These are phyloP conservation scores for Zoanthus solanderi DNA, from an alignment of 92 coral and sea anemone species.

Conservation along the genomic window DNA sequence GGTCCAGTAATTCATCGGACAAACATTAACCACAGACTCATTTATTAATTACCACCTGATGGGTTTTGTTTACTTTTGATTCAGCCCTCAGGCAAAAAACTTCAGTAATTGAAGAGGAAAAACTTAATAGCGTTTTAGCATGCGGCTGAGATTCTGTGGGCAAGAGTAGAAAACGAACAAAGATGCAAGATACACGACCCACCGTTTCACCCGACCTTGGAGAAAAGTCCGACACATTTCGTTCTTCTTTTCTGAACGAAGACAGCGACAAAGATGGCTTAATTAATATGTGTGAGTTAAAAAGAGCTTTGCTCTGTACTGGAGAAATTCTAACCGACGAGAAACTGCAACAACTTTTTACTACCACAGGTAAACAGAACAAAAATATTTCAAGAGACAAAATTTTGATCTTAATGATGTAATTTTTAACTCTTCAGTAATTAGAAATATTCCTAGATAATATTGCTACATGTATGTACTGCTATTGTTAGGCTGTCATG, in stretches of 20 bases:
- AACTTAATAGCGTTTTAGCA: not conserved
- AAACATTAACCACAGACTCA: not conserved
- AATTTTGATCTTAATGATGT: not conserved
- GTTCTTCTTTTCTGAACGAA: not conserved
- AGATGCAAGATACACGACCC: not conserved
- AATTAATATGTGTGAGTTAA: conserved; percentile 18
- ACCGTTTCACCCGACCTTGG: conserved; percentile 14
- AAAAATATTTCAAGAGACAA: not conserved
- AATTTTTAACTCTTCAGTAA: not conserved
- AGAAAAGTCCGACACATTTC: conserved; percentile 9
- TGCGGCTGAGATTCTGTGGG: not conserved
- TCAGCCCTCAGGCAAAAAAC: not conserved
- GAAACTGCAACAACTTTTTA: conserved; percentile 61
- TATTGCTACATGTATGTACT: not conserved
- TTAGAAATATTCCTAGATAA: not conserved
- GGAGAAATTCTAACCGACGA: conserved; percentile 69
- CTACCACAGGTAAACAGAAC: conserved; percentile 63
- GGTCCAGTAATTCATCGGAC: not conserved
- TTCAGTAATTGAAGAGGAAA: not conserved
- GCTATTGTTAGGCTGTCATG: not conserved
- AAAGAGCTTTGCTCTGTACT: conserved; percentile 38
- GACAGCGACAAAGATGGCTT: conserved; percentile 26
- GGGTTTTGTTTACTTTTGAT: conserved; percentile 20
- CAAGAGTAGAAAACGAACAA: not conserved
- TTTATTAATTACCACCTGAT: not conserved